Conservation (phyloP, 2,113 vertebrate genomes). For the Gallinago paraguaiae region DNA sequence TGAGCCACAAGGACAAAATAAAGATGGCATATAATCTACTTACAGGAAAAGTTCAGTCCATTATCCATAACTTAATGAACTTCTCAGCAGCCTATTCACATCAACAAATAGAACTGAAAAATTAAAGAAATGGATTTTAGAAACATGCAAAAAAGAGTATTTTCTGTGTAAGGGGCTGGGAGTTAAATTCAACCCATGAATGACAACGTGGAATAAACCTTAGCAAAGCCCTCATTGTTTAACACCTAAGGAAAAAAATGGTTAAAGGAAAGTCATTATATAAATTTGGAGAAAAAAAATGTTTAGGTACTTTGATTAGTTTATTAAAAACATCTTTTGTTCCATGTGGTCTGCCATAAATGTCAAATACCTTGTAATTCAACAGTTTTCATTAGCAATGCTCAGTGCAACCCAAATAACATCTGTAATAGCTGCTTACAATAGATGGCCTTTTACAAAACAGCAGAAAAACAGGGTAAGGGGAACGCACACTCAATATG, state of each 20-base stretch:
- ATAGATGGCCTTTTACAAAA: slow-evolving; percentile 5
- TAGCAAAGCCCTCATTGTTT: not conserved
- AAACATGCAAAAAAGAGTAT: not conserved
- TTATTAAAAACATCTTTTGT: slow-evolving; percentile 11
- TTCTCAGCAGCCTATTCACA: not conserved
- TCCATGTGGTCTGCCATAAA: not conserved
- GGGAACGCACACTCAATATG: not conserved
- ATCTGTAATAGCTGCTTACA: slow-evolving; percentile 9
- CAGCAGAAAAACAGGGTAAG: not conserved
- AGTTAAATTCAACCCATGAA: not conserved
- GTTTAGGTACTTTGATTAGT: not conserved
- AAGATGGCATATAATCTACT: not conserved
- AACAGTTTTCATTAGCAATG: not conserved
- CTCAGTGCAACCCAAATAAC: not conserved
- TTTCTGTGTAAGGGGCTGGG: not conserved
- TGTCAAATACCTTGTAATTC: slow-evolving; percentile 8
- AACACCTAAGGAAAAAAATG: not conserved
- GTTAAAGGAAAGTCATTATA: not conserved
- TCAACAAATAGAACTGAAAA: not conserved
- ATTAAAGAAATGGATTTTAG: not conserved
- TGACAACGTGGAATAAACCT: not conserved
- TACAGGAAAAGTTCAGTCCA: not conserved
- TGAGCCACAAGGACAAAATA: not conserved
- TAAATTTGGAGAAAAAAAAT: not conserved
- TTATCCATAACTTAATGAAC: not conserved